phyloP scores from a whole-genome alignment of 2,797 vertebrate genomes.

The Stomatorhinus walkeri region DNA sequence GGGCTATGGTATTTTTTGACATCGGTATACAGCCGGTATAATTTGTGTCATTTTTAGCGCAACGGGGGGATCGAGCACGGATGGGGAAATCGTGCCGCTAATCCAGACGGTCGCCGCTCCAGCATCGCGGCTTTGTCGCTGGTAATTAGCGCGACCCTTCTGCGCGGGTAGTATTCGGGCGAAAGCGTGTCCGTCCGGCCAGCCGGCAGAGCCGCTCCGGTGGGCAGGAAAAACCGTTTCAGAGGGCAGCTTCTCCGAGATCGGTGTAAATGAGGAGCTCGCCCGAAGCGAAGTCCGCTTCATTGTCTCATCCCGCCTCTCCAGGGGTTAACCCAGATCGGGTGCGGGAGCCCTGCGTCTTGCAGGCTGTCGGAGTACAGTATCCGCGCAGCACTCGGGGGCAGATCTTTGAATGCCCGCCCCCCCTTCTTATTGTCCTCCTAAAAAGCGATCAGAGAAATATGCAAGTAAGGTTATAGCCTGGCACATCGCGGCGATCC shows the following conservation, averaged over 20 bases:
- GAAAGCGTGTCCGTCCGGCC: not conserved
- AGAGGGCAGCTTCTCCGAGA: not conserved
- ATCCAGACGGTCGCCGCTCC: constrained; percentile 51
- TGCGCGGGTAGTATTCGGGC: constrained; percentile 22
- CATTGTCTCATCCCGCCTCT: constrained; percentile 72
- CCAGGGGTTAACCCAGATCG: constrained; percentile 59
- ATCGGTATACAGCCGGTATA: not conserved
- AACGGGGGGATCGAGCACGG: not conserved
- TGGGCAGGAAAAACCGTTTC: not conserved
- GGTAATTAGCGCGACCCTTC: constrained; percentile 45
- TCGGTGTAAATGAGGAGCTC: constrained; percentile 27
- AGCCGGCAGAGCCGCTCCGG: not conserved
- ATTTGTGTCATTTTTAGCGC: not conserved
- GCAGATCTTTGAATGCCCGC: constrained; percentile 9
- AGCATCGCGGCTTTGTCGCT: constrained; percentile 52
- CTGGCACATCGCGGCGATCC: constrained; percentile 1
- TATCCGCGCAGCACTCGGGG: constrained; percentile 35
- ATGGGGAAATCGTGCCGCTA: constrained; percentile 34
- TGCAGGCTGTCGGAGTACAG: constrained; percentile 30
- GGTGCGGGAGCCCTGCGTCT: constrained; percentile 45
- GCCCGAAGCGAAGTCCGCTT: constrained; percentile 51
- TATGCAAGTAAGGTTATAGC: not conserved
- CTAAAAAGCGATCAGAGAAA: constrained; percentile 14
- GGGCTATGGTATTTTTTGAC: constrained; percentile 26
- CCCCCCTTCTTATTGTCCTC: constrained; percentile 12